phyloP scores from a whole-genome alignment of 2,113 vertebrate genomes.

The Amazona vittata region DNA sequence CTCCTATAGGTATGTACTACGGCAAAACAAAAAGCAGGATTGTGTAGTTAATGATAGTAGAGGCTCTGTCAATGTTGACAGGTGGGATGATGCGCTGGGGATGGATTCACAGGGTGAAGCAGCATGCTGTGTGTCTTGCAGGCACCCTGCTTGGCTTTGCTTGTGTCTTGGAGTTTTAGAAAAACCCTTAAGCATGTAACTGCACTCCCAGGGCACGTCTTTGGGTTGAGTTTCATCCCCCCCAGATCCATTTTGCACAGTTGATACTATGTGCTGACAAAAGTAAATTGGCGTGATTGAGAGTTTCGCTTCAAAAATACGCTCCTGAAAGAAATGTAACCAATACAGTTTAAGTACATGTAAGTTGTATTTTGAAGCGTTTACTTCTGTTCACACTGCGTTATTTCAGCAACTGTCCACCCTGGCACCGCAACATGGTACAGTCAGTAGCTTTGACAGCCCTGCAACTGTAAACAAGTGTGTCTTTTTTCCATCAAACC shows the following conservation, averaged over 20 bases:
- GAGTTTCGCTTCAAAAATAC: neutral
- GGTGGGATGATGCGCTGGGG: neutral
- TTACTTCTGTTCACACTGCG: neutral
- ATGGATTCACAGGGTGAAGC: neutral
- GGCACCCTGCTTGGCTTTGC: neutral
- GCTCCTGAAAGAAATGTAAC: neutral
- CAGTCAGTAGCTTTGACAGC: neutral
- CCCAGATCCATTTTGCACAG: neutral
- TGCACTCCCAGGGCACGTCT: neutral
- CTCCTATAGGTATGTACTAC: neutral
- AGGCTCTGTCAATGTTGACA: neutral
- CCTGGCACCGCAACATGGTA: neutral
- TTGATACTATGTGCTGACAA: neutral
- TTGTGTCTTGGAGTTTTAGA: neutral
- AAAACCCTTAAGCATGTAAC: neutral
- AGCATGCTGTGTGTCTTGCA: neutral
- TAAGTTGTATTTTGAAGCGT: neutral
- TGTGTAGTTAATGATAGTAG: neutral
- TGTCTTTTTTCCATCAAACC: neutral
- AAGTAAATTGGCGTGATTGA: neutral
- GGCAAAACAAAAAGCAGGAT: neutral
- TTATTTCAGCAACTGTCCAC: neutral
- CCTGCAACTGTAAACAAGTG: neutral
- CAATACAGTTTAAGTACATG: neutral
- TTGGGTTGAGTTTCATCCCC: neutral